A percentile compares a stretch with the other conserved stretches of the same genome.
Conservation (phyloP, 2,797 vertebrate species). For the Chelonia mydas region DNA sequence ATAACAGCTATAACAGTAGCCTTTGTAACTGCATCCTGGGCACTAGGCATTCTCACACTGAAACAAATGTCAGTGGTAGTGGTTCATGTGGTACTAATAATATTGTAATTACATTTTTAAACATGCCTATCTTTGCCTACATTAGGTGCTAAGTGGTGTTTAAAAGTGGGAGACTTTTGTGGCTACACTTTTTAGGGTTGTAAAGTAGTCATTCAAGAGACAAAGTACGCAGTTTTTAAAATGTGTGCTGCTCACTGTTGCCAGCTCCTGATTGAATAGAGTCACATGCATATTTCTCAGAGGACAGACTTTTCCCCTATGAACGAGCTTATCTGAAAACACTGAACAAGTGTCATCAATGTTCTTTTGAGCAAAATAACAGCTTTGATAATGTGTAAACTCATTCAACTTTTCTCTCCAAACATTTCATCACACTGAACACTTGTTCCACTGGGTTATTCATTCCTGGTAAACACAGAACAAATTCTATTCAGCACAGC, state of each 20-base stretch:
- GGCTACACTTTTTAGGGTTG: neutral
- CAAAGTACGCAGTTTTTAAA: too few relatives aligned
- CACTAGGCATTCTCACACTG: neutral
- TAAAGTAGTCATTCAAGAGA: neutral
- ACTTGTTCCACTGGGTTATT: neutral
- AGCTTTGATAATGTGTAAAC: neutral
- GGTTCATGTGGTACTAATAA: neutral
- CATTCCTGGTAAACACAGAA: neutral
- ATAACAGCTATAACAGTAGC: neutral
- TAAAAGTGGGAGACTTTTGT: neutral
- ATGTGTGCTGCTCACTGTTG: neutral
- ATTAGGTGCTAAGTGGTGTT: neutral
- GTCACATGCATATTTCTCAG: too few relatives aligned
- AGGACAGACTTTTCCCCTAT: neutral
- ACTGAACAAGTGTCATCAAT: neutral
- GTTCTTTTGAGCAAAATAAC: neutral
- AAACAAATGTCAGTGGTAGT: fast-evolving
- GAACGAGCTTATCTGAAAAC: neutral
- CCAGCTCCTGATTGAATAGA: neutral
- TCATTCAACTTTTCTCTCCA: neutral
- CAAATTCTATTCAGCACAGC: neutral
- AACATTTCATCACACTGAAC: neutral
- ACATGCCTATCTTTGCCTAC: neutral
- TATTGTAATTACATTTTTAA: neutral
- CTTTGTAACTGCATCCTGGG: neutral